Evolutionary conservation across 2,113 vertebrate genomes (phyloP), one percentile per base, ranked within the genome.

Genomic region (Xiphias gladius): DNA sequence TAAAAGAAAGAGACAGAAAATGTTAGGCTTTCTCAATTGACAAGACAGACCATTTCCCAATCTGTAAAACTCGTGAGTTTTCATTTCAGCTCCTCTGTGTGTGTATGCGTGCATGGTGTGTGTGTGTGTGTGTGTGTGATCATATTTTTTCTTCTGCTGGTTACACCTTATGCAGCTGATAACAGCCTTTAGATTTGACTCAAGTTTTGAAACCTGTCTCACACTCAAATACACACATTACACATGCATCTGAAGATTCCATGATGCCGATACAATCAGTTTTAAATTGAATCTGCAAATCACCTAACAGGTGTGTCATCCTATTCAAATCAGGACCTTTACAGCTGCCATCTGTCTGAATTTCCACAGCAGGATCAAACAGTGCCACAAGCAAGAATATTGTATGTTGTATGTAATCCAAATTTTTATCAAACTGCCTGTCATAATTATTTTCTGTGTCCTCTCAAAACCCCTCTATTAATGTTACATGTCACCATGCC

Each of bases 311-410:
- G 20, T 35, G 24, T 16, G 10, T 46, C 37, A 24, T 46, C 20
- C 26, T 13, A 64, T 65, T 80, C n/a, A 62, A 30, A 76, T 43
- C 30, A 52, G n/a, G 43, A 61, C 64, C 9, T 59, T 48, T 5
- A 13, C 2, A 37, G 43, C 22, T 46, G n/a, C 55, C 13, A 5
- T 11, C 54, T 5, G 22, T 5, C 54, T 26, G n/a, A 57, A 2
- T 54, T 54, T 54, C 52, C 52, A 54, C 22, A 24, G 2, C n/a
- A 4, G n/a, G 22, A 55, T 55, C 52, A 55, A 24, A 55, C 52
- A 54, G 52, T 2, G 3, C 3, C 8, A 58, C 26, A 28, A 16
- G 5, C 24, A 58, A 28, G 28, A 7, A 14, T 28, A 28, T 17
- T 7, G 14, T 2, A 17, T 28, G 54, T 58, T 58, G 22, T 14